Base-by-base conservation (phyloP, 1,140 invertebrate genomes). In the Lepidostoma basale region DNA sequence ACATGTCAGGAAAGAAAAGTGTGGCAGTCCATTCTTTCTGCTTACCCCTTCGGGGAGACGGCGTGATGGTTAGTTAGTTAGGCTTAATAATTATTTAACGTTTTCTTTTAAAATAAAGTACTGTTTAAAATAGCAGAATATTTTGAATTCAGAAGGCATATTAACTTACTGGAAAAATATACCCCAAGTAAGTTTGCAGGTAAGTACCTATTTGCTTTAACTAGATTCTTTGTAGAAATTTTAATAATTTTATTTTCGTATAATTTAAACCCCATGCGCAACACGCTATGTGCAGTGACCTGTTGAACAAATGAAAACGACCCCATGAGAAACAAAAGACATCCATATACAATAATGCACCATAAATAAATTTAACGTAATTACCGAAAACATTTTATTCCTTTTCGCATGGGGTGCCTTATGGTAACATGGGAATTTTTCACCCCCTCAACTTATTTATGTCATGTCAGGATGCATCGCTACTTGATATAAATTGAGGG, bases 221-320 rank as follows among this genome's bases (percentile, higher is more conserved):
- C n/a, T n/a, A n/a, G n/a, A n/a, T 6, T 36, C 6, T 45, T 8
- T 9, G 16, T 9, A 45, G 16, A 45, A 8, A 45, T 14, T 45
- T 45, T 6, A 6, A 36, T 36, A 6, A n/a, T n/a, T 8, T 36
- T 36, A 36, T 36, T 36, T 8, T n/a, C 6, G 6, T 36, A n/a
- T 6, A 6, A 8, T 8, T 36, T 36, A 36, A 10, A 10, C 18
- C 6, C n/a, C 16, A n/a, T n/a, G n/a, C 23, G 49, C 63, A 66
- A 52, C 65, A 67, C 40, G 65, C 65, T 12, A 67, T 67, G 65
- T 47, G 65, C 65, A 49, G 18, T 59, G 56, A 67, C 65, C 65
- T 67, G 65, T 67, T 67, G 65, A 59, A 14, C 42, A 22, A 63
- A 62, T 33, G 44, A 22, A 20, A 20, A 14, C 36, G 25, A 63